A percentile compares a stretch with the other conserved stretches of the same genome.
Evolutionary conservation across 2,888 invertebrate genomes (phyloP).

Genomic region (Azorinus chamasolen): DNA sequence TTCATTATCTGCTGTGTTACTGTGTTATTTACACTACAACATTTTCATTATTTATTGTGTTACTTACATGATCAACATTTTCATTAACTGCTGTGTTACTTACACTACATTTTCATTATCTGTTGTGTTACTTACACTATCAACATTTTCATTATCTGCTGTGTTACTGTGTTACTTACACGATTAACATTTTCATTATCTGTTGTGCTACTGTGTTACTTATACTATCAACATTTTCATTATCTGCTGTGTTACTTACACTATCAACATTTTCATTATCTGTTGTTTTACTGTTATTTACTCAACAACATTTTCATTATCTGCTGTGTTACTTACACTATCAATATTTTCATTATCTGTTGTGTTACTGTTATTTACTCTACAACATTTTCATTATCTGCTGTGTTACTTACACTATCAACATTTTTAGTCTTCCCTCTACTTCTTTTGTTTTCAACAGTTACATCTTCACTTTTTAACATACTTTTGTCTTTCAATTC

Average conservation of each 20-base stretch:
- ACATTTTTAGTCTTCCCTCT: background rate
- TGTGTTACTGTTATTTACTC: background rate
- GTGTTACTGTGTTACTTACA: slow-evolving; percentile 1
- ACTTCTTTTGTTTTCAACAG: background rate
- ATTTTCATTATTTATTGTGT: background rate
- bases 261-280: slow-evolving; percentile 3
- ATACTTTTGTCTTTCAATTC: slow-evolving; percentile 8
- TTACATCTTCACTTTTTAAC: slow-evolving; percentile 5
- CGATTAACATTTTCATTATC: background rate
- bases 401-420: too few species aligned
- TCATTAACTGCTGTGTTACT: background rate
- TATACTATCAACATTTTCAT: slow-evolving; percentile 5
- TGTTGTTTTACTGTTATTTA: slow-evolving; percentile 4
- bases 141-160: background rate
- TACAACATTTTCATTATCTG: slow-evolving; percentile 10
- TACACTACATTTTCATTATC: too few species aligned
- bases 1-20: background rate
- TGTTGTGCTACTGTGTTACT: background rate
- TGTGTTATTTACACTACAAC: slow-evolving; percentile 5
- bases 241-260: slow-evolving; percentile 1
- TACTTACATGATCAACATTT: too few species aligned
- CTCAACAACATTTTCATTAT: slow-evolving; percentile 8
- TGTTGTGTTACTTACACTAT: background rate
- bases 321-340: too few species aligned
- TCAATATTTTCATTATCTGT: background rate